Evolutionary conservation across 2,113 vertebrate genomes (phyloP), one percentile per base, ranked within the genome.

Genomic region (Amazona vittata): DNA sequence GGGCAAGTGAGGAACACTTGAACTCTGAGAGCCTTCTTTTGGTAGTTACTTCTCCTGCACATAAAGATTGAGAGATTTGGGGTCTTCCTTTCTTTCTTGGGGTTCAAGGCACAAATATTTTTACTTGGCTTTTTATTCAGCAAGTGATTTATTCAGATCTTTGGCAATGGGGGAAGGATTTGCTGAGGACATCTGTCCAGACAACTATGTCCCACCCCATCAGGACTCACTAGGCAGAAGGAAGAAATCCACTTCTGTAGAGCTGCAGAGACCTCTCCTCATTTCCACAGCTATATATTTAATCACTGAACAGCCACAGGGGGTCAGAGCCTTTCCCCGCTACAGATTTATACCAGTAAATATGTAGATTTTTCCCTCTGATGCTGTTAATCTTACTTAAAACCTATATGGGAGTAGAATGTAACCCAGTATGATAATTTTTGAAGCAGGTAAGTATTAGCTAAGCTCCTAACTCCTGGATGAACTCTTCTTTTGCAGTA

Each of bases 391-490:
- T 91, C 39, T 47, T 73, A 14, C 41, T 91, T 67, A 75, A 94
- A 83, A 67, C n/a, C n/a, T 49, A 1, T 3, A 12, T 22, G 26
- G 52, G 62, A 87, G 41, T 62, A 76, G 86, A 46, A 7, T 25
- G 39, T 18, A 78, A 71, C 69, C 50, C 60, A 57, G 18, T 25
- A 50, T 39, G 57, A 50, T 70, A 33, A 13, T 86, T 95, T 92
- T 68, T 44, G 93, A 59, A 52, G 95, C 83, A 37, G 57, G 43
- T 17, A 76, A 55, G 13, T 37, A 43, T 81, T 43, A 91, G 12
- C 83, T 75, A 67, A 79, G 44, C 39, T 92, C 75, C 67, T 89
- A 93, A 76, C 87, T 96, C 86, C 71, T 97, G 89, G 81, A 78
- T 90, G 79, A 96, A 95, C 83, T 81, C 76, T 49, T 57, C 46